Percentiles rank a stretch among this genome's conserved stretches.
Evolutionary conservation across 2,797 vertebrate genomes (phyloP).

Genomic region (Tapirus indicus): DNA sequence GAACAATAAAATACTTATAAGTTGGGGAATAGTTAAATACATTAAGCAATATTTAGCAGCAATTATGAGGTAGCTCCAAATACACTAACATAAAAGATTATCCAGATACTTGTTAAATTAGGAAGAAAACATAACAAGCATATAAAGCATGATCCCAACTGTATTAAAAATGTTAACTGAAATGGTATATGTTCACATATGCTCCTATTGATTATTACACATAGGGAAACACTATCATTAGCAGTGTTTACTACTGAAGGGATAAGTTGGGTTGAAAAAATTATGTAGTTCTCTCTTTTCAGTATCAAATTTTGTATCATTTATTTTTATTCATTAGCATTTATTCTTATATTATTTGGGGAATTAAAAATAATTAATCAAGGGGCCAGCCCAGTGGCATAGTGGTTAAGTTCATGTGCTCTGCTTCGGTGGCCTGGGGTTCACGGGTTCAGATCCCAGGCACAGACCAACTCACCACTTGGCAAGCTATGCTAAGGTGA

Average conservation of each 20-base stretch:
- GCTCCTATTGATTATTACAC: not conserved
- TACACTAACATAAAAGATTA: not conserved
- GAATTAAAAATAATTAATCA: not conserved
- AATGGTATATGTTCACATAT: not conserved
- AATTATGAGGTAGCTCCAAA: not conserved
- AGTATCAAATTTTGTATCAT: not conserved
- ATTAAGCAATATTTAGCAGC: not conserved
- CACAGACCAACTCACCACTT: no score
- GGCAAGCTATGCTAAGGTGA: no score
- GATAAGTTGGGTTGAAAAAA: not conserved
- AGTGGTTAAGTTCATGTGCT: no score
- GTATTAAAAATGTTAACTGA: not conserved
- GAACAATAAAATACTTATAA: not conserved
- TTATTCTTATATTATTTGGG: not conserved
- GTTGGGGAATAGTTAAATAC: not conserved
- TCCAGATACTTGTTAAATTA: not conserved
- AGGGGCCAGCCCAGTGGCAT: no score
- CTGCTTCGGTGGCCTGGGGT: no score
- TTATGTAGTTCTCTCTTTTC: not conserved
- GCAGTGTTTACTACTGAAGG: not conserved
- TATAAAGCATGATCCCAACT: not conserved
- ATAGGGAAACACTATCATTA: not conserved
- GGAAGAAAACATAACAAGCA: not conserved
- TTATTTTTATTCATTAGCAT: constrained; percentile 4
- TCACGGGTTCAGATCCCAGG: no score